A percentile compares a stretch with the other conserved stretches of the same genome.
These are phyloP conservation scores for Colostygia pectinataria DNA, from an alignment of 2,888 invertebrate species.

Conservation along the genomic window DNA sequence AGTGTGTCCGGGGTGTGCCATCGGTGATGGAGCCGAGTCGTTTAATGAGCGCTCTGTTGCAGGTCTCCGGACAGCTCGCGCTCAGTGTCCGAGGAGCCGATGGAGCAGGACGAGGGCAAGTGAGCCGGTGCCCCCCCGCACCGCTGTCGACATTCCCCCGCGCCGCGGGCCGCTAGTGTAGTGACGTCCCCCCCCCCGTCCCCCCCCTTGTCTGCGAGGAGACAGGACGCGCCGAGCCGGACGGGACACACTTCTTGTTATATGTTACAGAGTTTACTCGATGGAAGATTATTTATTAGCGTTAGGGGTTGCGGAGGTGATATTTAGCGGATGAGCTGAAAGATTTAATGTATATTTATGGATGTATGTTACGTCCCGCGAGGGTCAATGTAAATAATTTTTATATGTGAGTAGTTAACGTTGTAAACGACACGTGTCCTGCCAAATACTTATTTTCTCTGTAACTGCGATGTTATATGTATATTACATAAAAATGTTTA, in stretches of 20 bases:
- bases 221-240: too few relatives aligned
- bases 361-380: slow-evolving; percentile 6
- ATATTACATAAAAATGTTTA: slow-evolving; percentile 49
- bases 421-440: slow-evolving; percentile 47
- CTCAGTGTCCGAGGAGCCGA: slow-evolving; percentile 89
- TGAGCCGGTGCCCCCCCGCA: slow-evolving; percentile 64
- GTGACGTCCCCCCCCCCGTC: not conserved
- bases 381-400: slow-evolving; percentile 12
- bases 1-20: too few relatives aligned
- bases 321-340: slow-evolving; percentile 12
- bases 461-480: slow-evolving; percentile 46
- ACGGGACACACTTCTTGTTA: not conserved
- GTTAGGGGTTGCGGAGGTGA: slow-evolving; percentile 16
- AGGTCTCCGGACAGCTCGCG: slow-evolving; percentile 86
- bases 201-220: not conserved
- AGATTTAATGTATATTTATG: slow-evolving; percentile 28
- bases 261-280: slow-evolving; percentile 13
- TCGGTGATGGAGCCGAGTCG: too few relatives aligned
- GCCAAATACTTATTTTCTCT: slow-evolving; percentile 48
- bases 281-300: slow-evolving; percentile 21
- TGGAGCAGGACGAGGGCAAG: slow-evolving; percentile 92
- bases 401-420: slow-evolving; percentile 33
- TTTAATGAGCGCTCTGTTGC: slow-evolving; percentile 35
- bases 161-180: slow-evolving; percentile 18
- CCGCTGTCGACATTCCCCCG: slow-evolving; percentile 22